phyloP scores from a whole-genome alignment of 1,140 invertebrate genomes.

The Drosophila persimilis region DNA sequence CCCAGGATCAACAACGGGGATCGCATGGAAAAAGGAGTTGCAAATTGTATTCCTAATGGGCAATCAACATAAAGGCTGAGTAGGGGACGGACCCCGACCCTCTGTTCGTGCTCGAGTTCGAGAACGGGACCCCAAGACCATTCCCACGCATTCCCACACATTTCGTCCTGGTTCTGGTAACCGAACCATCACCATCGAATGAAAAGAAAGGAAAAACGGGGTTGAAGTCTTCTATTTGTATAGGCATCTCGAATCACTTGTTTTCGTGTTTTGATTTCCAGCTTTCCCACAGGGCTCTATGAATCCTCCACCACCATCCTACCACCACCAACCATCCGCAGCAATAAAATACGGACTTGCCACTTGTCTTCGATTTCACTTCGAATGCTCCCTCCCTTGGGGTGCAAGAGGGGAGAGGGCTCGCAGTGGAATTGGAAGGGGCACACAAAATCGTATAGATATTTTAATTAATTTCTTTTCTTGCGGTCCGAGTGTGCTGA shows the following conservation, averaged over 20 bases:
- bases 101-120: too few relatives aligned
- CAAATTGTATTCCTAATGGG: slow-evolving; percentile 80
- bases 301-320: slow-evolving; percentile 2
- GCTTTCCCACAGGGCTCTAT: slow-evolving; percentile 72
- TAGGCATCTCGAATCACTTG: slow-evolving; percentile 73
- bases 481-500: slow-evolving; percentile 37
- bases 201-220: slow-evolving; percentile 12
- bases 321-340: slow-evolving; percentile 28
- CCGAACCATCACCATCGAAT: background rate
- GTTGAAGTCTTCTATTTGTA: slow-evolving; percentile 55
- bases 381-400: slow-evolving; percentile 46
- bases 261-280: slow-evolving; percentile 69
- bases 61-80: slow-evolving; percentile 67
- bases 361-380: slow-evolving; percentile 72
- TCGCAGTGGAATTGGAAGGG: background rate
- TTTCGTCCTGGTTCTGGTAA: slow-evolving; percentile 63
- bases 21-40: slow-evolving; percentile 68
- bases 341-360: slow-evolving; percentile 57
- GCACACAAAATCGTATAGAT: slow-evolving; percentile 46
- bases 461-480: slow-evolving; percentile 71
- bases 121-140: slow-evolving; percentile 11
- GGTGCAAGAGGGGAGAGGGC: background rate
- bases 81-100: slow-evolving; percentile 7
- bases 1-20: slow-evolving; percentile 57
- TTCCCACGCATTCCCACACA: slow-evolving; percentile 72